Base-by-base conservation (phyloP, 2,888 invertebrate genomes). In the Lasius platythorax region DNA sequence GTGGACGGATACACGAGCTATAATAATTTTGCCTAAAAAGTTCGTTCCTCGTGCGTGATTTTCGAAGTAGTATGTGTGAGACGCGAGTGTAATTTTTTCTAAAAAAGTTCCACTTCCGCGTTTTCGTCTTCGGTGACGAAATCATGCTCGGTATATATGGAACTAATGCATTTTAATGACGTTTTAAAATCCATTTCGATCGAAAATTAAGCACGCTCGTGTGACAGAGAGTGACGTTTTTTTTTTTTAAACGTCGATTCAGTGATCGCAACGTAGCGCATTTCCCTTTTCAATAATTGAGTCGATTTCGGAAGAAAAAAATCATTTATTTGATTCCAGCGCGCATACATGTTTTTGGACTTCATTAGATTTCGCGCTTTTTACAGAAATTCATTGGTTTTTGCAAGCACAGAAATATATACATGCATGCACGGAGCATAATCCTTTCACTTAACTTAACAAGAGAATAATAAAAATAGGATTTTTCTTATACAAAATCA, bases 1-100 rank as follows among this genome's bases (percentile, higher is more conserved):
- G 82, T 89, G 89, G 89, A 89, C 89, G 89, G 89, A 89, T 89
- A 87, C 85, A 85, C 87, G 86, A 89, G 82, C 88, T 83, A 84
- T 73, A 84, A 89, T 88, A 68, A 68, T 78, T 88, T 85, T 74
- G 56, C 76, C 61, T 75, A 66, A 58, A 83, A 66, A 82, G 68
- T 66, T 61, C 63, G 33, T 23, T 73, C 56, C 15, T 75, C 66
- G 75, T 64, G 61, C 66, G 78, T 66, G 67, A 46, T 70, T 79
- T 40, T 79, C 56, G 43, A 23, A 56, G 37, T 63, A 56, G 37
- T 63, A 28, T 15, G 23, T 64, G n/a, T 23, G 67, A 67, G 66
- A 66, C 37, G 53, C 53, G 28, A 56, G 68, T 8, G 11, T 64
- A 76, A 28, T 56, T 67, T 67, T 56, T 40, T 5, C 56, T n/a